Base-by-base conservation (phyloP, 2,113 vertebrate genomes). In the Struthio camelus region DNA sequence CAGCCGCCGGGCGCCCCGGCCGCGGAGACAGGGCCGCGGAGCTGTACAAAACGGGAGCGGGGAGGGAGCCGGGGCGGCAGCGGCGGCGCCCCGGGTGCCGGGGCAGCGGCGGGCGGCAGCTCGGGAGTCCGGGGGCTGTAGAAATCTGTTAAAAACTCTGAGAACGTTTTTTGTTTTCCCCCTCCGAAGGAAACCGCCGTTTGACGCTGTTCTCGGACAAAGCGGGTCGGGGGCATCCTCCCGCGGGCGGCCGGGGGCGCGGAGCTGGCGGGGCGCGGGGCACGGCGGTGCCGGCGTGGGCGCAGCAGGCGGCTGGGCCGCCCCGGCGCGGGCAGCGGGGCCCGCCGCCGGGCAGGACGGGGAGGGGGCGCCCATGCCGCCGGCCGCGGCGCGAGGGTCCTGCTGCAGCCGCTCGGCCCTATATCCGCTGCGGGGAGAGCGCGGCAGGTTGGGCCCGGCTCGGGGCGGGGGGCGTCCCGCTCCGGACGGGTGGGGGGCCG, bases 11-110 rank as follows among this genome's bases (percentile, higher is more conserved):
- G 72, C 54, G 64, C 90, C 91, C 93, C 22, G 18, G 92, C 67
- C 15, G 28, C 76, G 89, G 94, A 85, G 96, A 88, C 91, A 89
- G 97, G 94, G 92, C 88, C 79, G 86, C 94, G 91, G 94, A 94
- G 97, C 97, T 97, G 97, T 98, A 98, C 97, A 97, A 98, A 98
- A 98, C 80, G 79, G 96, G 97, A 94, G 85, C 38, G 20, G 77
- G 84, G 58, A 84, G 50, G 94, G 85, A 38, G 79, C 87, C 5
- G 9, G 81, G 91, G 86, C 88, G 48, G 54, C 70, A 16, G 64
- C 19, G 62, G 51, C n/a, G n/a, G n/a, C n/a, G n/a, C n/a, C n/a
- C n/a, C n/a, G n/a, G n/a, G n/a, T n/a, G n/a, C 87, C 11, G 25
- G 80, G 93, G 92, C 80, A 85, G 90, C 80, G 17, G 90, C 67